These are phyloP conservation scores for Synergus laeviventris DNA, from an alignment of 2,888 invertebrate species.

Conservation along the genomic window DNA sequence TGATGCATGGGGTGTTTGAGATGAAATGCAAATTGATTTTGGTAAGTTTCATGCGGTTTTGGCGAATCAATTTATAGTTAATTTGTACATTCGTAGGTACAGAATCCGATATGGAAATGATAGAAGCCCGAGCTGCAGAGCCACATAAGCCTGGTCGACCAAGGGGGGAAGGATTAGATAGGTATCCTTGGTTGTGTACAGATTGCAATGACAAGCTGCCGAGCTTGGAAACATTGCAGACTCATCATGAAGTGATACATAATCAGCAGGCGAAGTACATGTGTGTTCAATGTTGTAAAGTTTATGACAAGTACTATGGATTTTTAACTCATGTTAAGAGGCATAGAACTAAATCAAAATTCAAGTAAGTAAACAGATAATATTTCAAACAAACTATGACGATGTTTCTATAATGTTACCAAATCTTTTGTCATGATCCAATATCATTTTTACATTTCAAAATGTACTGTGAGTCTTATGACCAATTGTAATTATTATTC, in stretches of 20 bases:
- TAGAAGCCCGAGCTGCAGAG: conserved; percentile 66
- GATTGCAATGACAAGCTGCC: conserved; percentile 77
- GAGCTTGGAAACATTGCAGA: conserved; percentile 77
- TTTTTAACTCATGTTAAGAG: conserved; percentile 82
- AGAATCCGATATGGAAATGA: conserved; percentile 72
- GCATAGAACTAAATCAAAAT: conserved; percentile 81
- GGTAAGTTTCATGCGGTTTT: background rate
- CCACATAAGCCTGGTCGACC: conserved; percentile 58
- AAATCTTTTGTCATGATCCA: background rate
- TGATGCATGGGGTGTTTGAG: background rate
- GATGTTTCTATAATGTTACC: background rate
- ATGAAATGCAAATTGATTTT: background rate
- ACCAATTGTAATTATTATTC: background rate
- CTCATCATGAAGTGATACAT: conserved; percentile 81
- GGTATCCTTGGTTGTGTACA: conserved; percentile 78
- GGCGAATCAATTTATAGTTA: conserved; percentile 13
- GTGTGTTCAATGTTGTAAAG: conserved; percentile 83
- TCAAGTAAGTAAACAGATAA: conserved; percentile 71
- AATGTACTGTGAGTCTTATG: background rate
- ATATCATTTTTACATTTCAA: background rate
- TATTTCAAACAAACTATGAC: background rate
- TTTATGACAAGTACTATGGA: conserved; percentile 80
- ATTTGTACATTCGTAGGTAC: conserved; percentile 61
- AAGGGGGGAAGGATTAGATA: conserved; percentile 73
- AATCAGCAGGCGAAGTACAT: conserved; percentile 81